A percentile compares a stretch with the other conserved stretches of the same genome.
These are phyloP conservation scores for Rambutsinella grinnellia DNA, from an alignment of 2,888 invertebrate species.

Conservation along the genomic window DNA sequence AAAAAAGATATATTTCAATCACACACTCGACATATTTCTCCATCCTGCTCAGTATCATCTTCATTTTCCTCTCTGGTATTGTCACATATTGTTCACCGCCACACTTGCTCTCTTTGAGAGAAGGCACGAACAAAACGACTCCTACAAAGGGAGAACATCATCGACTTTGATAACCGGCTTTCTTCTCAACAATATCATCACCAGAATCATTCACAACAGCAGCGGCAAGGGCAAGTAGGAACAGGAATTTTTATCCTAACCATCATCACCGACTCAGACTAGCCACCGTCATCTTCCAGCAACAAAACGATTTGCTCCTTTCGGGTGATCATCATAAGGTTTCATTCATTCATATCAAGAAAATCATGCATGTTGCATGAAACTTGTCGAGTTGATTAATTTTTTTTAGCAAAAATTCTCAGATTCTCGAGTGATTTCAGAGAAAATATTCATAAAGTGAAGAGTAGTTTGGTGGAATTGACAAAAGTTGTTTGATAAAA, in stretches of 20 bases:
- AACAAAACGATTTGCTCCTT: not conserved
- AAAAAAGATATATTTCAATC: constrained; percentile 26
- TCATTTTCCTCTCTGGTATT: constrained; percentile 11
- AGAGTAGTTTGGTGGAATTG: not conserved
- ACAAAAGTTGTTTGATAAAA: too few relatives aligned
- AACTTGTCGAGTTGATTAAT: not conserved
- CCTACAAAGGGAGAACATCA: not conserved
- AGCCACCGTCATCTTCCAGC: constrained; percentile 2
- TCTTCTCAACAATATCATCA: not conserved
- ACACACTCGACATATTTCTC: constrained; percentile 12
- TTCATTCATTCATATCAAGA: constrained; percentile 20
- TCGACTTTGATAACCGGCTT: constrained; percentile 30
- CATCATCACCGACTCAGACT: too few relatives aligned
- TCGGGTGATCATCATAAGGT: constrained; percentile 3
- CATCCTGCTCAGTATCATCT: constrained; percentile 5
- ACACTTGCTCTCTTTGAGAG: constrained; percentile 1
- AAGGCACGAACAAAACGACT: not conserved
- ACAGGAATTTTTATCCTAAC: not conserved
- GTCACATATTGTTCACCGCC: constrained; percentile 28
- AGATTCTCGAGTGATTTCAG: not conserved
- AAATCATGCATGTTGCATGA: not conserved
- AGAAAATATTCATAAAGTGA: not conserved
- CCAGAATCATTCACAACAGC: not conserved
- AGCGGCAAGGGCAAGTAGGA: not conserved
- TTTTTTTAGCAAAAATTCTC: not conserved